phyloP scores from a whole-genome alignment of 2,797 vertebrate genomes.

The Periophthalmus magnuspinnatus region DNA sequence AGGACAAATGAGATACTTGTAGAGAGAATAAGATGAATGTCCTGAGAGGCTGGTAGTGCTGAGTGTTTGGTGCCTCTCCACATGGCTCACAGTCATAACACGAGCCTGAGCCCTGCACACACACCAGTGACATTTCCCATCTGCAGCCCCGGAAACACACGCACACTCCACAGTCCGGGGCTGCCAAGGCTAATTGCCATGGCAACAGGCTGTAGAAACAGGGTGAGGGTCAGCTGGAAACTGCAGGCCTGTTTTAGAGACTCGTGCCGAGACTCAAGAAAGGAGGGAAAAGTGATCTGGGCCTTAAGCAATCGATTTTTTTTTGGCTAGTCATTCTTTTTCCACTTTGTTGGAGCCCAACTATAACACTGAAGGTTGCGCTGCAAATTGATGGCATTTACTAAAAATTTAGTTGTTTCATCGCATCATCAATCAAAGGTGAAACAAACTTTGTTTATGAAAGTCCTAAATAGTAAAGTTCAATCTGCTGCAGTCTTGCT shows the following conservation, averaged over 20 bases:
- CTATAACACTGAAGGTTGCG: background rate
- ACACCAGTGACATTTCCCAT: conserved; percentile 23
- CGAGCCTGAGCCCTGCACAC: conserved; percentile 25
- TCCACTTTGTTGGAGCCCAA: background rate
- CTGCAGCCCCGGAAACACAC: conserved; percentile 18
- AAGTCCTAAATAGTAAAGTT: no score
- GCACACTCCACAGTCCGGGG: conserved; percentile 30
- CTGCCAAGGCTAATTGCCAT: conserved; percentile 58
- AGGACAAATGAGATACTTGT: background rate
- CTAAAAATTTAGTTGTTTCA: no score
- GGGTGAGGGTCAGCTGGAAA: conserved; percentile 50
- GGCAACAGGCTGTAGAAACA: conserved; percentile 52
- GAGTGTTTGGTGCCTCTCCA: conserved; percentile 31
- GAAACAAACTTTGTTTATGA: no score
- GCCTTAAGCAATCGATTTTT: background rate
- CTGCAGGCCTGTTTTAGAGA: conserved; percentile 37
- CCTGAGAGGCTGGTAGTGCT: conserved; percentile 23
- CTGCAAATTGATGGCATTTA: no score
- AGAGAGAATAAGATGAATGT: conserved; percentile 19
- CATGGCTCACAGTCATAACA: conserved; percentile 31
- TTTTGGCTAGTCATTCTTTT: background rate
- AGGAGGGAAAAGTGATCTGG: conserved; percentile 1
- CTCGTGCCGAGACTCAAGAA: conserved; percentile 20
- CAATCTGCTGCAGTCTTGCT: no score
- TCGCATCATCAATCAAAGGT: no score